These are phyloP conservation scores for Spodoptera exigua DNA, from an alignment of 2,888 invertebrate species.

Conservation along the genomic window DNA sequence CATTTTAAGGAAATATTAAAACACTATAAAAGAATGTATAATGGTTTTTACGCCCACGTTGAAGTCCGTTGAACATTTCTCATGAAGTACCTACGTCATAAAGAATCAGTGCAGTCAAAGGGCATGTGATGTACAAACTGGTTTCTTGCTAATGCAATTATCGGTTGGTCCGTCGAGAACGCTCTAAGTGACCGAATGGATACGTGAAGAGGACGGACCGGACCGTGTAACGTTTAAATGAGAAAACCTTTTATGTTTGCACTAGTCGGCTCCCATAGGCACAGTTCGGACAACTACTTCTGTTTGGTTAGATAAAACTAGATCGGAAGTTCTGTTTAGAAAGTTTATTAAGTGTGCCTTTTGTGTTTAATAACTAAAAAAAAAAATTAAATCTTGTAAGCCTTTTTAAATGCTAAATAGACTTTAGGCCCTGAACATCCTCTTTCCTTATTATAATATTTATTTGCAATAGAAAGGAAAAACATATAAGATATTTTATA, in stretches of 20 bases:
- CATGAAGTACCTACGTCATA: constrained; percentile 67
- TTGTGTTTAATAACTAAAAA: too few relatives aligned
- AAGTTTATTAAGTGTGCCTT: too few relatives aligned
- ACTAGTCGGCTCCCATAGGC: constrained; percentile 29
- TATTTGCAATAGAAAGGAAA: too few relatives aligned
- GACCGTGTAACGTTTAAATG: constrained; percentile 48
- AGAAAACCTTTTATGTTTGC: constrained; percentile 51
- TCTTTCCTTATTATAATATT: too few relatives aligned
- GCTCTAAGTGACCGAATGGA: constrained; percentile 67
- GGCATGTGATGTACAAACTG: constrained; percentile 74
- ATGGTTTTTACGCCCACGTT: constrained; percentile 51
- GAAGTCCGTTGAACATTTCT: constrained; percentile 52
- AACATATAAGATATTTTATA: too few relatives aligned
- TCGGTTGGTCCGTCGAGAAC: constrained; percentile 66
- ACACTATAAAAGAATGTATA: constrained; percentile 31
- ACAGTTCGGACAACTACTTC: constrained; percentile 22
- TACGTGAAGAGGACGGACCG: constrained; percentile 46
- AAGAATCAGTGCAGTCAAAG: constrained; percentile 78
- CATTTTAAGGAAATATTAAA: too few relatives aligned
- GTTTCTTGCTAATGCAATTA: constrained; percentile 80
- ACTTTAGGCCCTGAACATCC: too few relatives aligned
- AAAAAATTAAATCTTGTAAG: too few relatives aligned
- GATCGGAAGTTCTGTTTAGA: constrained; percentile 1
- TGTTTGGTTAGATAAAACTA: constrained; percentile 24
- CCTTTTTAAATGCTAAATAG: too few relatives aligned